Evolutionary conservation across 2,113 vertebrate species (phyloP), one percentile per base, ranked within the genome.

Genomic region (Myrmecobius fasciatus): DNA sequence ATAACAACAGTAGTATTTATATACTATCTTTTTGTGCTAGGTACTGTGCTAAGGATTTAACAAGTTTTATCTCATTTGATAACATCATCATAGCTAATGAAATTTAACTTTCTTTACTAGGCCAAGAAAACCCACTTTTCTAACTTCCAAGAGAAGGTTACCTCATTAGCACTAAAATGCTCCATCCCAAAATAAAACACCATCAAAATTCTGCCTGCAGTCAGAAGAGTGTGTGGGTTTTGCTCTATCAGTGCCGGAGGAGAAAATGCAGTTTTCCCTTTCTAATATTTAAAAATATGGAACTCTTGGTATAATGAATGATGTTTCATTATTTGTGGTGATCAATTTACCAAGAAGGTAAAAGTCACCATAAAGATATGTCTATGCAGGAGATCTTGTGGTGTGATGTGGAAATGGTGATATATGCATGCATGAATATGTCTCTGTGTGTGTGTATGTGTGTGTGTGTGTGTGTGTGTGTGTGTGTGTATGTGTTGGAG

Each of bases 51-150:
- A 67, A 67, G 6, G 0, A 5, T 22, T 43, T 83, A 43, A 43
- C 20, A 83, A 20, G 20, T 24, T n/a, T 83, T 83, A 43, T 43
- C n/a, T 83, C 67, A 83, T 83, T 43, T 83, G 67, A 75, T 48
- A 89, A 90, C 22, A 26, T n/a, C 14, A 89, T 54, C 25, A 26
- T 49, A 25, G 91, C 46, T 93, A 67, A 92, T 22, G 95, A 88
- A 93, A 91, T 49, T 11, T 28, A 96, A 17, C 24, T 46, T 36
- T 90, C 89, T 91, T 94, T 96, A 47, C 49, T 36, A 67, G 93
- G 49, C 31, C 67, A 93, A 20, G 47, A 95, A 91, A 95, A n/a
- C 6, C 43, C 67, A 95, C 43, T 6, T 6, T 9, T 53, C 52
- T 47, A 93, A 93, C 36, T 43, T 54, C 36, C 3, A 92, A 31